Evolutionary conservation across 2,888 invertebrate species (phyloP), one percentile per base, ranked within the genome.

Genomic region (Loripinus fragilis): DNA sequence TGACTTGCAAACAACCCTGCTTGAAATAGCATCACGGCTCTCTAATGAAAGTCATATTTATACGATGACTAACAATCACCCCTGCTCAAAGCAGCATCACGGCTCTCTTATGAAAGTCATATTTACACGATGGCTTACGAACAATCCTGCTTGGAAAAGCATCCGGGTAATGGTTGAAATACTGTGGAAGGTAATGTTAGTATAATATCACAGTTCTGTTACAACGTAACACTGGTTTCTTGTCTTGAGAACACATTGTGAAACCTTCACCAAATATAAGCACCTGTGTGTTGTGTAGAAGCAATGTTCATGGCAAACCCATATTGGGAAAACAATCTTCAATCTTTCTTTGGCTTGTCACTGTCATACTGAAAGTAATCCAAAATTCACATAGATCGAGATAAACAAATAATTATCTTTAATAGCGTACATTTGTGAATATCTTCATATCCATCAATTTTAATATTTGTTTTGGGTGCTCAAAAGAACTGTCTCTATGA

Each of bases 301-400:
- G 23, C 33, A 17, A 12, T 33, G 17, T 60, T 23, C 60, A 60
- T 60, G 60, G 60, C 60, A 60, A 38, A 60, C 60, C 7, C 28
- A 12, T 17, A 10, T 33, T 2, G 1, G 33, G 60, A 60, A 33
- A 3, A 33, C 60, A 33, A 20, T 23, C 55, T 50, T 79, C 79
- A 79, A 41, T 79, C 79, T 48, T 75, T 76, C 35, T 79, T 79
- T 15, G 60, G 50, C 41, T 79, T 79, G n/a, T 72, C 72, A 60
- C 28, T 38, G 65, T 75, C 79, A 55, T 72, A 75, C 79, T 79
- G 79, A 69, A 79, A 79, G 15, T 35, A 33, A 72, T 33, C 5
- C 8, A 50, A n/a, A 12, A 50, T n/a, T 15, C 20, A 20, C 17
- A 15, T 50, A 50, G 10, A n/a, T n/a, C n/a, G n/a, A n/a, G n/a